Conservation (phyloP, 2,113 vertebrate genomes). For the Aptenodytes patagonicus region DNA sequence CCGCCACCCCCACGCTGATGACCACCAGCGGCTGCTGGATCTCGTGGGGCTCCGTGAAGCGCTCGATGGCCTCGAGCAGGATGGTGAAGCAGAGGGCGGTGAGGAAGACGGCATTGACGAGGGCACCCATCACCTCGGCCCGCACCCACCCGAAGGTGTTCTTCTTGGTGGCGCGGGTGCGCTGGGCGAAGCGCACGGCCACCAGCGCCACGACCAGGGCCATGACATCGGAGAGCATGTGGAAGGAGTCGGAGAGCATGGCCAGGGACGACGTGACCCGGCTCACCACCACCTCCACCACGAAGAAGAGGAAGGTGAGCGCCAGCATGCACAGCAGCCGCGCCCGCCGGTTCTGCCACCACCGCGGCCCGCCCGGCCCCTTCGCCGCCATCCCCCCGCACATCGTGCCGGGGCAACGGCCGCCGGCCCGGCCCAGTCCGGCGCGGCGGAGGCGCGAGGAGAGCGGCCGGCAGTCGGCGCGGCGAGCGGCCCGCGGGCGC, state of each 20-base stretch:
- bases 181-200: conserved; percentile 93
- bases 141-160: conserved; percentile 99
- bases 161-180: conserved; percentile 91
- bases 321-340: conserved; percentile 93
- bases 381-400: conserved; percentile 10
- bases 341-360: conserved; percentile 75
- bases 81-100: conserved; percentile 97
- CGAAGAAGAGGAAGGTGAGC: conserved; percentile 92
- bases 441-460: background rate
- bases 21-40: conserved; percentile 85
- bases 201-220: conserved; percentile 93
- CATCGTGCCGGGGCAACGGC: background rate
- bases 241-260: conserved; percentile 98
- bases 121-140: conserved; percentile 97
- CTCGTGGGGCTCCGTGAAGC: conserved; percentile 91
- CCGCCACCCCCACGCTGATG: conserved; percentile 84
- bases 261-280: conserved; percentile 90
- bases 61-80: conserved; percentile 92
- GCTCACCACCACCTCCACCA: conserved; percentile 95
- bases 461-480: background rate
- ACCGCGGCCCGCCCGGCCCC: conserved; percentile 78
- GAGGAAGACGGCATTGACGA: conserved; percentile 96
- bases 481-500: background rate
- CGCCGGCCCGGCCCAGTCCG: background rate
- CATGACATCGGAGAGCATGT: conserved; percentile 98